Base-by-base conservation (phyloP, 2,888 invertebrate species). In the Alitta virens region DNA sequence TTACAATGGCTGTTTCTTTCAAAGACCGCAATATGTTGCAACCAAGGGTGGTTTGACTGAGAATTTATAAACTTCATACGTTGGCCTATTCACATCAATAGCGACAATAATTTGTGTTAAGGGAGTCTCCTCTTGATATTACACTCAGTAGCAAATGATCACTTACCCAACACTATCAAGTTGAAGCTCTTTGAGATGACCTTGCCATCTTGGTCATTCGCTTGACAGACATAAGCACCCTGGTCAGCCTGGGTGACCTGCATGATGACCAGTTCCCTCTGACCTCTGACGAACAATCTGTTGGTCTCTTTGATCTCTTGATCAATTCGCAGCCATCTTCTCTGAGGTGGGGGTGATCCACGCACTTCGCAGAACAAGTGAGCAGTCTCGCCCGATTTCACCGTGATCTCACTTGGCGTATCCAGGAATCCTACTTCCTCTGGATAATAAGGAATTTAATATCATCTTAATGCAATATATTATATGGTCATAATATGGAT, bases 211-310 rank as follows among this genome's bases (percentile, higher is more conserved):
- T 86, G 84, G 84, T 95, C 95, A 69, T 85, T 83, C 1, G 92
- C 95, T 77, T 89, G 88, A 81, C 95, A 96, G 56, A 87, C 87
- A 82, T 96, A 96, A 67, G 82, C 83, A 46, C 94, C 95, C 51
- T 90, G 87, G 82, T 96, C 94, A 33, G 84, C 85, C 55, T 84
- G 81, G 46, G 85, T 85, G 16, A 89, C 87, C 57, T 86, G 84
- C 33, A 83, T 79, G 57, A 96, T 88, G 25, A 88, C 85, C 73
- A 95, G 84, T 16, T 90, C 88, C 74, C 89, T 85, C 53, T 89
- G 87, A 66, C 66, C 64, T 55, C 75, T 73, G 3, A 75, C 71
- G 21, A 64, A 56, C 38, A 70, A 70, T 16, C 70, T 65, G 2
- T 68, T 61, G 33, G 66, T 51, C 14, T 60, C 54, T 64, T 12